Conservation (phyloP, 2,888 invertebrate species). For the Lasioglossum villosulum region DNA sequence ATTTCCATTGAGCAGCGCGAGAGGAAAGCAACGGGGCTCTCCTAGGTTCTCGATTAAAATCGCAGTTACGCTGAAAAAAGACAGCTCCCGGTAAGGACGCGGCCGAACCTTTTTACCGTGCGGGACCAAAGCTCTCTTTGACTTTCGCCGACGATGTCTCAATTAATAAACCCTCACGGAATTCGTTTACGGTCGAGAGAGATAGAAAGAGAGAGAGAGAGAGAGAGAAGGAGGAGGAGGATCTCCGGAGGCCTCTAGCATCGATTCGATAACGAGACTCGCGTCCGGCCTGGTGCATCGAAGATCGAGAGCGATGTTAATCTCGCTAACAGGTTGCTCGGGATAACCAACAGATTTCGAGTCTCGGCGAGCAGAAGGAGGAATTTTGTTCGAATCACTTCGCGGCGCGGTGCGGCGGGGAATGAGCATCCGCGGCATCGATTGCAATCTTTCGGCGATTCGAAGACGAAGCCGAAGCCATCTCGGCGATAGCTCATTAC, state of each 20-base stretch:
- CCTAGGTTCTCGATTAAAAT: slow-evolving; percentile 47
- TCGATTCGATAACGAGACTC: slow-evolving; percentile 26
- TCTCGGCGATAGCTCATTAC: slow-evolving; percentile 37
- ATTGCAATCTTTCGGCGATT: slow-evolving; percentile 35
- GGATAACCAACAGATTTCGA: not conserved
- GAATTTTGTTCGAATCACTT: not conserved
- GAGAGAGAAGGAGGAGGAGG: not conserved
- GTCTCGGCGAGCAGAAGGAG: not conserved
- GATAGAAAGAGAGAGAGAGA: not conserved
- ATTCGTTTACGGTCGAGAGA: not conserved
- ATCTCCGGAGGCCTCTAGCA: not conserved
- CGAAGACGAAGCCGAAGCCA: slow-evolving; percentile 15
- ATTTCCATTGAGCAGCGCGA: slow-evolving; percentile 47
- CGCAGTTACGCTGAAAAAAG: slow-evolving; percentile 43
- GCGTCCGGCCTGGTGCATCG: not conserved
- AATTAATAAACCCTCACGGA: slow-evolving; percentile 31
- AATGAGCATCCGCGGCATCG: slow-evolving; percentile 7
- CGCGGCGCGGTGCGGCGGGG: not conserved
- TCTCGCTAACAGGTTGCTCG: not conserved
- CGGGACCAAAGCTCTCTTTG: not conserved
- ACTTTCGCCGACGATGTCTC: slow-evolving; percentile 47
- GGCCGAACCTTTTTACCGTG: not conserved
- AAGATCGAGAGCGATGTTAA: slow-evolving; percentile 5
- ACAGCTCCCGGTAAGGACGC: not conserved
- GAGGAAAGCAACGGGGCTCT: not conserved